A percentile compares a stretch with the other conserved stretches of the same genome.
phyloP scores from a whole-genome alignment of 2,888 invertebrate species.

The Belgica antarctica region DNA sequence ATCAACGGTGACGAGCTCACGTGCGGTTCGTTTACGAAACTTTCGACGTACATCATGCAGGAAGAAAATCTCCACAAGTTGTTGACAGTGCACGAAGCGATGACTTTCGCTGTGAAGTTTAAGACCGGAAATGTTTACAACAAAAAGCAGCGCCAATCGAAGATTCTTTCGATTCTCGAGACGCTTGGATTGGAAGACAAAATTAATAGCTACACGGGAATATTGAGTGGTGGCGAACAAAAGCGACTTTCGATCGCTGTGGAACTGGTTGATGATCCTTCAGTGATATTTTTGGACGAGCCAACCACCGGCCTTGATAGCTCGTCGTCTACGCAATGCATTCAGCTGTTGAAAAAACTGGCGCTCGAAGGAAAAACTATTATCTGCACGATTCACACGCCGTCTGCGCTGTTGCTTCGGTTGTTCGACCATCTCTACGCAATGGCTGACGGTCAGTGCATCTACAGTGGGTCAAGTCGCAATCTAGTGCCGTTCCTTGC shows the following conservation, averaged over 20 bases:
- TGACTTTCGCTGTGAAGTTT: slow-evolving; percentile 81
- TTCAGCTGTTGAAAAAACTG: slow-evolving; percentile 74
- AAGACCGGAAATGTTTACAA: slow-evolving; percentile 71
- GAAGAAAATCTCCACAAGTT: slow-evolving; percentile 77
- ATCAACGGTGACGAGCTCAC: slow-evolving; percentile 71
- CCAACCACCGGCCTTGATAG: slow-evolving; percentile 80
- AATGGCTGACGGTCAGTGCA: slow-evolving; percentile 73
- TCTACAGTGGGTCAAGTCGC: slow-evolving; percentile 74
- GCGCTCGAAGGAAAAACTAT: slow-evolving; percentile 82
- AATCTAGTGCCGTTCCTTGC: slow-evolving; percentile 75
- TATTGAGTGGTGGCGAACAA: slow-evolving; percentile 86
- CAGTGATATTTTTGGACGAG: slow-evolving; percentile 91
- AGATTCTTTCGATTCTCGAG: slow-evolving; percentile 71
- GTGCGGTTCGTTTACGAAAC: slow-evolving; percentile 66
- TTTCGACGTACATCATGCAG: slow-evolving; percentile 89
- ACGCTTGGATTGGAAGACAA: slow-evolving; percentile 70
- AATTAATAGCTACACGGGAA: slow-evolving; percentile 65
- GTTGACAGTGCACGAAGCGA: slow-evolving; percentile 80
- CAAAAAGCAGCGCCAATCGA: slow-evolving; percentile 62
- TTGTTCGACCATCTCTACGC: slow-evolving; percentile 89
- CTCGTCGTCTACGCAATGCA: slow-evolving; percentile 77
- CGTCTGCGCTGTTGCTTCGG: slow-evolving; percentile 78
- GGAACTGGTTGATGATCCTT: slow-evolving; percentile 88
- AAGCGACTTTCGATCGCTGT: slow-evolving; percentile 87
- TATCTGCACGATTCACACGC: slow-evolving; percentile 81